These are phyloP conservation scores for Berghia stephanieae DNA, from an alignment of 1,140 invertebrate genomes.

Conservation along the genomic window DNA sequence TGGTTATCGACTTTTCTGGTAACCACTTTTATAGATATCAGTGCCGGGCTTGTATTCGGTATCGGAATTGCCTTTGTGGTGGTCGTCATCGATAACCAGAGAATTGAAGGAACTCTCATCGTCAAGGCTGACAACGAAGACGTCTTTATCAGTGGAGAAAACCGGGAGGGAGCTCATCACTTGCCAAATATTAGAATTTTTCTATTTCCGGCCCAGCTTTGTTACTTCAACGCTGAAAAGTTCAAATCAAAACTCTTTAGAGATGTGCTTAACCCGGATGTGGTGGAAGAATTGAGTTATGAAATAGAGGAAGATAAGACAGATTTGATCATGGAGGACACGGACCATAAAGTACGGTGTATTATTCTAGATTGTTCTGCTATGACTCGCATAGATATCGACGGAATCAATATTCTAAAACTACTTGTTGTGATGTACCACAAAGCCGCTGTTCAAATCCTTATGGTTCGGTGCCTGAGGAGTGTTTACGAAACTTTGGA, in stretches of 20 bases:
- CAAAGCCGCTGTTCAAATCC: slow-evolving; percentile 34
- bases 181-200: slow-evolving; percentile 68
- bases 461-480: slow-evolving; percentile 34
- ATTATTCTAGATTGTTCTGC: slow-evolving; percentile 57
- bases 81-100: slow-evolving; percentile 47
- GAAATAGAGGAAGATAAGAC: too few species aligned
- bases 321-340: neutral
- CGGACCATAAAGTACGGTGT: slow-evolving; percentile 28
- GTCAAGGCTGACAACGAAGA: slow-evolving; percentile 38
- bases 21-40: slow-evolving; percentile 49
- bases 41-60: slow-evolving; percentile 50
- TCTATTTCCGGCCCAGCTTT: slow-evolving; percentile 55
- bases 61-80: slow-evolving; percentile 47
- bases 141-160: slow-evolving; percentile 30
- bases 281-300: too few species aligned
- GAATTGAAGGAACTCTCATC: slow-evolving; percentile 31
- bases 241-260: slow-evolving; percentile 53
- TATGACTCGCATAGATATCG: slow-evolving; percentile 57
- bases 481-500: slow-evolving; percentile 35
- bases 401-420: slow-evolving; percentile 50
- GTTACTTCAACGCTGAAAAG: slow-evolving; percentile 61
- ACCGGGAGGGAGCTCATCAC: slow-evolving; percentile 64
- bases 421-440: slow-evolving; percentile 46
- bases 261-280: slow-evolving; percentile 35
- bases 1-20: slow-evolving; percentile 50